phyloP scores from a whole-genome alignment of 2,888 invertebrate genomes.

The Calliscelio sp. region DNA sequence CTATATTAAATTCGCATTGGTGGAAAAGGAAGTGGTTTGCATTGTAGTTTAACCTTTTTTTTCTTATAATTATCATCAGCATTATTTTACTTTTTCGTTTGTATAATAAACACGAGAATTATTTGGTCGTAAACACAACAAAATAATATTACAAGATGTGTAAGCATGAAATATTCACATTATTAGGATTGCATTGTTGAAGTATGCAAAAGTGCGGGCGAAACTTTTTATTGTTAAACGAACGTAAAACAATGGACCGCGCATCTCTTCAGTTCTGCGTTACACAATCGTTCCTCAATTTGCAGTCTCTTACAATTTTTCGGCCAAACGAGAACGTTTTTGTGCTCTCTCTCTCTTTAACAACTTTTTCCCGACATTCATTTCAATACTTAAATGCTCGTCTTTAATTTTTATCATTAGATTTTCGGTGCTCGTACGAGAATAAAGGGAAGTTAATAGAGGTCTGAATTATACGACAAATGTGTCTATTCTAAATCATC shows the following conservation, averaged over 20 bases:
- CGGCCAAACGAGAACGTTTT: neutral
- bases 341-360: constrained; percentile 6
- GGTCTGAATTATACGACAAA: neutral
- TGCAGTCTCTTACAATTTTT: neutral
- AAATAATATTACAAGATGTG: neutral
- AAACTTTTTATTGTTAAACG: constrained; percentile 22
- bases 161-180: constrained; percentile 1
- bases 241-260: constrained; percentile 15
- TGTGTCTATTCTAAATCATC: too few species aligned
- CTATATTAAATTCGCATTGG: neutral
- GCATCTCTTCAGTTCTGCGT: neutral
- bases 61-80: constrained; percentile 7
- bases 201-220: neutral
- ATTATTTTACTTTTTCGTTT: constrained; percentile 2
- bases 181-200: constrained; percentile 11
- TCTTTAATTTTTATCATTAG: neutral
- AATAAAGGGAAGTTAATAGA: neutral
- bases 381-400: neutral
- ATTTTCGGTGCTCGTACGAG: neutral
- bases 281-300: constrained; percentile 9
- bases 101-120: neutral
- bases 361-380: neutral
- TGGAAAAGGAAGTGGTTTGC: too few species aligned
- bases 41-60: neutral
- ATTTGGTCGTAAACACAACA: constrained; percentile 14